Conservation (phyloP, 2,888 invertebrate genomes). For the Calliphora vomitoria region DNA sequence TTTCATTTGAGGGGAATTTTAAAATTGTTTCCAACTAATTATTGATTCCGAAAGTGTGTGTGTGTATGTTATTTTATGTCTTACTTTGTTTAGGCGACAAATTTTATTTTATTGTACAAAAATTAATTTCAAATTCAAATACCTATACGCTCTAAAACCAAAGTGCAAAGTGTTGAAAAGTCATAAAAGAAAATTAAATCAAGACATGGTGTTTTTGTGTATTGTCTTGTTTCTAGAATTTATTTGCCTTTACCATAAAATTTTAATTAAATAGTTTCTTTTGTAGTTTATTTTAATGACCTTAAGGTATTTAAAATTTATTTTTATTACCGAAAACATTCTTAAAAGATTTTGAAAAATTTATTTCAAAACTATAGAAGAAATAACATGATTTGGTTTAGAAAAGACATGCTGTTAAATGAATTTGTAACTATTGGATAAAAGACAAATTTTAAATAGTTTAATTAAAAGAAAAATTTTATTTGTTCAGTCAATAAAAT, state of each 20-base stretch:
- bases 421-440: neutral
- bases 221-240: neutral
- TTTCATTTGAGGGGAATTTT: slow-evolving; percentile 32
- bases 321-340: slow-evolving; percentile 37
- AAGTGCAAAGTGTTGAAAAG: slow-evolving; percentile 67
- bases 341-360: neutral
- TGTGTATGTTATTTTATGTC: neutral
- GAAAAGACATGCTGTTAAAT: neutral
- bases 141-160: slow-evolving; percentile 17
- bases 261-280: slow-evolving; percentile 18
- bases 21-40: slow-evolving; percentile 59
- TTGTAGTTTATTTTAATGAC: slow-evolving; percentile 39
- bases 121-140: slow-evolving; percentile 18
- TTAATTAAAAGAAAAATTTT: neutral
- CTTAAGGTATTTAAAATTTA: slow-evolving; percentile 43
- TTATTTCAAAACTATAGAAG: neutral
- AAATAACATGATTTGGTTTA: neutral
- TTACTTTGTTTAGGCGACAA: neutral
- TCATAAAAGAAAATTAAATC: slow-evolving; percentile 14
- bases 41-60: slow-evolving; percentile 43
- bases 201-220: neutral
- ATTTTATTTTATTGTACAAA: slow-evolving; percentile 44
- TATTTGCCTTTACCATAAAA: slow-evolving; percentile 18
- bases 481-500: slow-evolving; percentile 4
- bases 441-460: neutral